Conservation (phyloP, 2,888 invertebrate genomes). For the Alsophila aescularia region DNA sequence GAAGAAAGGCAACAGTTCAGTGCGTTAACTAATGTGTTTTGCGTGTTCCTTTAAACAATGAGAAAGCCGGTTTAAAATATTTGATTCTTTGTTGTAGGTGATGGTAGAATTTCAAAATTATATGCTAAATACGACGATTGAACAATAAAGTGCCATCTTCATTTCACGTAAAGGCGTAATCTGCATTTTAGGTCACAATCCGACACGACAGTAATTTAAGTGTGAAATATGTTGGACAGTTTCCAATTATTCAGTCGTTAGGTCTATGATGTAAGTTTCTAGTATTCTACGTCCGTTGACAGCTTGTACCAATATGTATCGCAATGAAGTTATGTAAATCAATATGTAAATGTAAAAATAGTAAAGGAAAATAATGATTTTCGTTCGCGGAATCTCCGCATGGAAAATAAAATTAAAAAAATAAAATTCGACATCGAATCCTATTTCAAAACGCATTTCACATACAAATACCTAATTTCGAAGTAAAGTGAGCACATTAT, state of each 20-base stretch:
- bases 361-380: constrained; percentile 16
- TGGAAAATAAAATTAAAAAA: no score
- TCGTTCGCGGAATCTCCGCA: constrained; percentile 45
- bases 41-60: constrained; percentile 53
- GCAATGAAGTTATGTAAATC: not conserved
- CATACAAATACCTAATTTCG: constrained; percentile 84
- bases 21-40: constrained; percentile 67
- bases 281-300: no score
- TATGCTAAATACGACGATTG: not conserved
- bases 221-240: no score
- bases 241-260: no score
- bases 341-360: constrained; percentile 1
- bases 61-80: constrained; percentile 4
- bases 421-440: constrained; percentile 76
- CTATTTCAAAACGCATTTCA: constrained; percentile 83
- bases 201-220: no score
- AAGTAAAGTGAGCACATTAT: constrained; percentile 83
- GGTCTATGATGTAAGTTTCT: no score
- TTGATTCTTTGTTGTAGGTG: constrained; percentile 11
- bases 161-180: no score
- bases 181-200: no score
- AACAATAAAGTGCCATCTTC: no score
- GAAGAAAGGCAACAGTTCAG: constrained; percentile 56
- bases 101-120: not conserved
- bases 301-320: no score